Conservation (phyloP, 2,113 vertebrate genomes). For the Rostratula benghalensis region DNA sequence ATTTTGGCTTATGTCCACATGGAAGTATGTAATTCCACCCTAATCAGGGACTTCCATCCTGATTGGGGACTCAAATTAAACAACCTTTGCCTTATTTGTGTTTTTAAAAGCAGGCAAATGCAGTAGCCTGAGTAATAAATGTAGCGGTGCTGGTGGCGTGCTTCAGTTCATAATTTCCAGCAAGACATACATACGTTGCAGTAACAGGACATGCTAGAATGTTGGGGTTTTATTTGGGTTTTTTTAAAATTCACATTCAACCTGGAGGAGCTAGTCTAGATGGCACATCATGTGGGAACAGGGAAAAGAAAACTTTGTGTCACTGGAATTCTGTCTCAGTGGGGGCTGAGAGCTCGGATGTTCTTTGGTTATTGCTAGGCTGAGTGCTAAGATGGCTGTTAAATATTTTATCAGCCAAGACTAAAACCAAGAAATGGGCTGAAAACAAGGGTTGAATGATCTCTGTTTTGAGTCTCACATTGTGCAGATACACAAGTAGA, state of each 20-base stretch:
- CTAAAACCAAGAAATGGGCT: slow-evolving; percentile 16
- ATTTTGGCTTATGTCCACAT: neutral
- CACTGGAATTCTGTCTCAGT: slow-evolving; percentile 10
- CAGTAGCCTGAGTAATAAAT: neutral
- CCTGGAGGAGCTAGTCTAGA: neutral
- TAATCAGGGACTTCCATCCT: neutral
- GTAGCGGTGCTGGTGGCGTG: neutral
- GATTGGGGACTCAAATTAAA: neutral
- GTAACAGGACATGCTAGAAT: neutral
- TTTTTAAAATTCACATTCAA: neutral
- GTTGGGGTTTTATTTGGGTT: neutral
- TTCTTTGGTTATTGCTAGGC: slow-evolving; percentile 31
- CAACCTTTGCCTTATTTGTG: neutral
- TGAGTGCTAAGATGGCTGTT: slow-evolving; percentile 50
- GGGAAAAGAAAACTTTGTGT: neutral
- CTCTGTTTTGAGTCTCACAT: neutral
- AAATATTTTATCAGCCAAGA: slow-evolving; percentile 61
- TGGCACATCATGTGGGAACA: neutral
- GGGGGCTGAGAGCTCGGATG: neutral
- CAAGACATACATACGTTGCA: neutral
- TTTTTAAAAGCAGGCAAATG: neutral
- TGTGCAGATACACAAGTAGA: neutral
- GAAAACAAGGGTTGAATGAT: slow-evolving; percentile 20
- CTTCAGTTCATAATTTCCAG: neutral
- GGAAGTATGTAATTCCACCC: neutral